A percentile compares a stretch with the other conserved stretches of the same genome.
These are phyloP conservation scores for Geothlypis trichas DNA, from an alignment of 2,113 vertebrate species.

Conservation along the genomic window DNA sequence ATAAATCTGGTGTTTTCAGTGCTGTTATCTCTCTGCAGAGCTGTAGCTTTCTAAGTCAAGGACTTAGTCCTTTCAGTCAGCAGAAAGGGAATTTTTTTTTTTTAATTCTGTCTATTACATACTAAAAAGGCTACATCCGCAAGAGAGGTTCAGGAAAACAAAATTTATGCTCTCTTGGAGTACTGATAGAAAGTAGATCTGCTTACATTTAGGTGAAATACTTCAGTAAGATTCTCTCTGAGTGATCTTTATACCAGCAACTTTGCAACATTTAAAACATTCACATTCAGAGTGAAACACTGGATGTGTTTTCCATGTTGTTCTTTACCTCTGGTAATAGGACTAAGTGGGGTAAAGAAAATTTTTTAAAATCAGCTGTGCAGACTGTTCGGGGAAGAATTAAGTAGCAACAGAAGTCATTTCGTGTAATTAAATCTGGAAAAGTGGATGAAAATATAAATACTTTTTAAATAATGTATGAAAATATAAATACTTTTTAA, in stretches of 20 bases:
- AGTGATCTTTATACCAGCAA: neutral
- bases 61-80: neutral
- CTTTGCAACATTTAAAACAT: neutral
- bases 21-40: neutral
- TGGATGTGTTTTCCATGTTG: neutral
- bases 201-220: neutral
- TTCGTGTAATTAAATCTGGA: constrained; percentile 15
- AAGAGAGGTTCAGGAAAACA: neutral
- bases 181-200: neutral
- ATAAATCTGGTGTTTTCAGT: neutral
- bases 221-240: neutral
- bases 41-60: neutral
- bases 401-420: neutral
- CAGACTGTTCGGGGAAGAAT: neutral
- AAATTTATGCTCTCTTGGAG: neutral
- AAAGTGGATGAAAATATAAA: constrained; percentile 19
- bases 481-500: neutral
- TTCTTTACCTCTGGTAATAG: neutral
- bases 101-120: neutral
- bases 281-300: neutral
- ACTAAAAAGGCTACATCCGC: neutral
- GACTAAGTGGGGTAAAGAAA: neutral
- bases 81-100: neutral
- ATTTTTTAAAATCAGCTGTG: neutral
- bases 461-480: neutral